These are phyloP conservation scores for Poeciliopsis presidionis DNA, from an alignment of 2,797 vertebrate genomes.

Conservation along the genomic window DNA sequence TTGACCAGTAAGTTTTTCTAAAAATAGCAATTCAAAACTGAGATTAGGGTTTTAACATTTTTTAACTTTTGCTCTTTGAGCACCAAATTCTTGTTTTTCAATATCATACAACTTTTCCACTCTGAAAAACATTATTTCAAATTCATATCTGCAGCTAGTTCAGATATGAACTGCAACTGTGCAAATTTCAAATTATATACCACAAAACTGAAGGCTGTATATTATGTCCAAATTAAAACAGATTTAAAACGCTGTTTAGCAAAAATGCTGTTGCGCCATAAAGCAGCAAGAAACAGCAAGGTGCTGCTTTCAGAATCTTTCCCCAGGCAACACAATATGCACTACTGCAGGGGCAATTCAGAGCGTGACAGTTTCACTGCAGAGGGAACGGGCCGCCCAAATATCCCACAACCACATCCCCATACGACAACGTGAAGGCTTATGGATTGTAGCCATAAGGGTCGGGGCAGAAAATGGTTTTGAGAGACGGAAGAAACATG, in stretches of 20 bases:
- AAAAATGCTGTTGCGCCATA: neutral
- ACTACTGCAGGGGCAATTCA: constrained; percentile 60
- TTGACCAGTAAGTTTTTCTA: neutral
- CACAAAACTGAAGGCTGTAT: neutral
- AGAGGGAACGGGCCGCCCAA: constrained; percentile 38
- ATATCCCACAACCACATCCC: constrained; percentile 43
- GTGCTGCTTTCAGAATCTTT: constrained; percentile 64
- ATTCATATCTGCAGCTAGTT: neutral
- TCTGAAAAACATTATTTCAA: neutral
- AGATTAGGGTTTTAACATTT: neutral
- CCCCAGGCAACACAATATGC: constrained; percentile 70
- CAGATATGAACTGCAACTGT: neutral
- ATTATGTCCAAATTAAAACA: neutral
- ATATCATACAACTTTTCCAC: neutral
- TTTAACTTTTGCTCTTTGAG: neutral
- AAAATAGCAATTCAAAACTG: neutral
- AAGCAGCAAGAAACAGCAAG: constrained; percentile 24
- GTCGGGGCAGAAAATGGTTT: constrained; percentile 57
- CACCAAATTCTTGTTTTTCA: neutral
- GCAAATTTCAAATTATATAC: neutral
- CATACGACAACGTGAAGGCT: constrained; percentile 31
- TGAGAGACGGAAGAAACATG: constrained; percentile 54
- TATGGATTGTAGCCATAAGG: constrained; percentile 25
- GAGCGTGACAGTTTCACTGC: constrained; percentile 67
- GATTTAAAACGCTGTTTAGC: constrained; percentile 10